A percentile compares a stretch with the other conserved stretches of the same genome.
phyloP scores from a whole-genome alignment of 2,888 invertebrate genomes.

The Metellina segmentata region DNA sequence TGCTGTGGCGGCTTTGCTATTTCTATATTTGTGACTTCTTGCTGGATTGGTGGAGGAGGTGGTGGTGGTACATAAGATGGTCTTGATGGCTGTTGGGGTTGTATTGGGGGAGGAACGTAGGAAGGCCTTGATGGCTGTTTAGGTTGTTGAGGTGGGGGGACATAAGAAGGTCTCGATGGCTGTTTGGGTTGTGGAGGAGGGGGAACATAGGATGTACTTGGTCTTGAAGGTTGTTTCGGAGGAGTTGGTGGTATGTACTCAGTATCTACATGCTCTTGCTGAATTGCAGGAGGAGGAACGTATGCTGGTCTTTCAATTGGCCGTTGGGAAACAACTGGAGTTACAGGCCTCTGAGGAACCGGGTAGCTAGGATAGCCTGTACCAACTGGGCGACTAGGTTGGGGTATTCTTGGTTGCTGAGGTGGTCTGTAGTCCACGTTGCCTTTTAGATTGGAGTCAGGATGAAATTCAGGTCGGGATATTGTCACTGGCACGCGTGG shows the following conservation, averaged over 20 bases:
- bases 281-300: slow-evolving; percentile 57
- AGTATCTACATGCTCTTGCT: slow-evolving; percentile 68
- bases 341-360: slow-evolving; percentile 43
- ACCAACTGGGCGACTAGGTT: slow-evolving; percentile 65
- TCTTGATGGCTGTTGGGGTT: slow-evolving; percentile 11
- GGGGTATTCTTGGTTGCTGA: slow-evolving; percentile 59
- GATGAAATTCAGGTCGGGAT: slow-evolving; percentile 58
- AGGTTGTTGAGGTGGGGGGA: slow-evolving; percentile 51
- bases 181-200: slow-evolving; percentile 39
- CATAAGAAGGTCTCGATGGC: slow-evolving; percentile 14
- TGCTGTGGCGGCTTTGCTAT: background rate
- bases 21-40: slow-evolving; percentile 23
- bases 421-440: slow-evolving; percentile 52
- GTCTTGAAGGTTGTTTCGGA: slow-evolving; percentile 57
- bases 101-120: slow-evolving; percentile 54
- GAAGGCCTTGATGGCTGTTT: slow-evolving; percentile 4
- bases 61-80: slow-evolving; percentile 46
- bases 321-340: slow-evolving; percentile 28
- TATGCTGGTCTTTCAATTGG: slow-evolving; percentile 53
- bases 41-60: slow-evolving; percentile 46
- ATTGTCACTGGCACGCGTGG: slow-evolving; percentile 39
- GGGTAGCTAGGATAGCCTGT: slow-evolving; percentile 66
- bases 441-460: slow-evolving; percentile 67
- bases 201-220: slow-evolving; percentile 35
- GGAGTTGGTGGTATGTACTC: slow-evolving; percentile 70